Base-by-base conservation (phyloP, 2,888 invertebrate species). In the Gastracanthus pulcherrimus region DNA sequence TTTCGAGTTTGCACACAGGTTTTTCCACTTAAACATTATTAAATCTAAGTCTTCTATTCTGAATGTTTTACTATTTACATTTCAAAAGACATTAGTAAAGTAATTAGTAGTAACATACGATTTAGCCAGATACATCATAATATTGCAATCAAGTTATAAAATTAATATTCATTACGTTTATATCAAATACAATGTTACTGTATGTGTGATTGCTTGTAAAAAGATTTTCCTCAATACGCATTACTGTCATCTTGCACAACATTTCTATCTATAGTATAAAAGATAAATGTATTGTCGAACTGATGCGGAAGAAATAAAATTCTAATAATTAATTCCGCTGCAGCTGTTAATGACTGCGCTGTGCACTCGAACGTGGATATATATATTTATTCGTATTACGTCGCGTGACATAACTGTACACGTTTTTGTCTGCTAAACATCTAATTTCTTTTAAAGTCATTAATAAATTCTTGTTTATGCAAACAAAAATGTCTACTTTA, bases 291-390 rank as follows among this genome's bases (percentile, higher is more conserved):
- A 29, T 75, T 66, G 55, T 60, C 31, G 19, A 76, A 76, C 26
- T 16, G 29, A 58, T 48, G 67, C 72, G 79, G 79, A 79, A 79
- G 79, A 67, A 72, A 67, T 36, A 41, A 64, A 70, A 58, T 29
- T 26, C 23, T 23, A n/a, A 48, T 76, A 60, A 69, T 77, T 62
- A 69, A 77, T 70, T 62, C 29, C 36, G 16, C 16, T 5, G 38
- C 31, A 62, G 48, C 23, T 51, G 75, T 51, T 64, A 36, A 64
- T 60, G 60, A 60, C 45, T 58, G 36, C 6, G 7, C 19, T 13
- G 19, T 41, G 34, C n/a, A 45, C 41, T 29, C 29, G 23, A 29
- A 9, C 29, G n/a, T 41, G 41, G n/a, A 6, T 48, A 19, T 48
- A 48, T 48, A 7, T 4, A 16, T 0, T 55, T n/a, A n/a, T n/a